Conservation (phyloP, 2,797 vertebrate genomes). For the Brotula barbata region DNA sequence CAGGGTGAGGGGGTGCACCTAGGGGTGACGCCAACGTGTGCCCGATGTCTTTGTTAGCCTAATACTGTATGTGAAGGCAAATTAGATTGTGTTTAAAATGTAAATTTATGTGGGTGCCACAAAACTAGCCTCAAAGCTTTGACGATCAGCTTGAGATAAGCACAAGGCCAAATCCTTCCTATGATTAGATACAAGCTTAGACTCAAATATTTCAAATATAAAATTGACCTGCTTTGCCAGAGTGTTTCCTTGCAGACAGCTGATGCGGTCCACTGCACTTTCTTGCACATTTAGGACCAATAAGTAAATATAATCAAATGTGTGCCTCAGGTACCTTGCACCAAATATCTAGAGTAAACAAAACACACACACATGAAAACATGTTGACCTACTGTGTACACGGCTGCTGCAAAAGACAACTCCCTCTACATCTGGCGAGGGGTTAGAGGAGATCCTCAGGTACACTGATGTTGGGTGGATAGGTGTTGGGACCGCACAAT, state of each 20-base stretch:
- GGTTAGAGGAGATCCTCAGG: constrained; percentile 52
- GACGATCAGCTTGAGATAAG: constrained; percentile 54
- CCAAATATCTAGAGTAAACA: neutral
- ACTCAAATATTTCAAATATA: constrained; percentile 23
- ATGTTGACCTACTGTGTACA: constrained; percentile 67
- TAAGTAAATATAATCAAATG: constrained; percentile 7
- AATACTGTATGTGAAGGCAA: constrained; percentile 2
- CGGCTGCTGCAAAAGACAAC: constrained; percentile 69
- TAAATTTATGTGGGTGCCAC: constrained; percentile 30
- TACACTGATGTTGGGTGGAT: constrained; percentile 53
- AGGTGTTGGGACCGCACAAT: constrained; percentile 37
- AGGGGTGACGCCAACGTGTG: constrained; percentile 1
- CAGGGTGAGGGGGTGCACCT: constrained; percentile 10
- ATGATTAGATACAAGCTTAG: constrained; percentile 47
- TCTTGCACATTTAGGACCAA: neutral
- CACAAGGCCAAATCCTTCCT: constrained; percentile 15
- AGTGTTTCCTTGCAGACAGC: constrained; percentile 10
- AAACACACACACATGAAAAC: neutral
- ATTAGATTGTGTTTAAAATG: constrained; percentile 16
- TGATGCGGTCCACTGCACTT: neutral
- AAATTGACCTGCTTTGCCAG: constrained; percentile 36
- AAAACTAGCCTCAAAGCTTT: constrained; percentile 19
- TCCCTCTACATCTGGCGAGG: constrained; percentile 78
- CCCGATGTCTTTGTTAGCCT: constrained; percentile 13
- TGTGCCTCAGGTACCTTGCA: neutral